phyloP scores from a whole-genome alignment of 2,797 vertebrate species.

The Enteromius treurensis region DNA sequence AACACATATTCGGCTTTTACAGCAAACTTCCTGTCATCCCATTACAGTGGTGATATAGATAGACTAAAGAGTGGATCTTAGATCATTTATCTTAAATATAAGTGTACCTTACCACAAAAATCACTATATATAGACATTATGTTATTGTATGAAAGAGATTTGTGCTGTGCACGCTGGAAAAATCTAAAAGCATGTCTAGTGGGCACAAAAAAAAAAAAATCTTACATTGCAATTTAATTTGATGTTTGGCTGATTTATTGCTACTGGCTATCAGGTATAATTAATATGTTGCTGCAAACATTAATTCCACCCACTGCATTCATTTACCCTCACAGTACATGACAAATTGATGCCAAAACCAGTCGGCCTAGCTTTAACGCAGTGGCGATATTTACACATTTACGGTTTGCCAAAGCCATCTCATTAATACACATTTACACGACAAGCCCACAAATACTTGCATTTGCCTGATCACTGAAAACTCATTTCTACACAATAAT shows the following conservation, averaged over 20 bases:
- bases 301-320: slow-evolving; percentile 22
- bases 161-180: not conserved
- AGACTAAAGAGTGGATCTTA: not conserved
- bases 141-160: not conserved
- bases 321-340: not conserved
- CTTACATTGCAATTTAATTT: slow-evolving; percentile 9
- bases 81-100: not conserved
- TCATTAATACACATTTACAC: slow-evolving; percentile 6
- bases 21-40: too few species aligned
- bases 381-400: not conserved
- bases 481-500: not conserved
- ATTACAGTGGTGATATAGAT: not conserved
- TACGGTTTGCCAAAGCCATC: slow-evolving; percentile 1
- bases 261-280: slow-evolving; percentile 24
- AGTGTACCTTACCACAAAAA: not conserved
- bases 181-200: not conserved
- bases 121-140: not conserved
- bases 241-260: slow-evolving; percentile 30
- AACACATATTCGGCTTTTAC: not conserved
- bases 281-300: slow-evolving; percentile 12
- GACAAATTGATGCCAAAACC: not conserved
- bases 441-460: not conserved
- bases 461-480: not conserved
- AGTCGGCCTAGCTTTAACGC: not conserved
- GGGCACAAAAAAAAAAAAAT: not conserved